These are phyloP conservation scores for Dryocosmus kuriphilus DNA, from an alignment of 2,888 invertebrate species.

Conservation along the genomic window DNA sequence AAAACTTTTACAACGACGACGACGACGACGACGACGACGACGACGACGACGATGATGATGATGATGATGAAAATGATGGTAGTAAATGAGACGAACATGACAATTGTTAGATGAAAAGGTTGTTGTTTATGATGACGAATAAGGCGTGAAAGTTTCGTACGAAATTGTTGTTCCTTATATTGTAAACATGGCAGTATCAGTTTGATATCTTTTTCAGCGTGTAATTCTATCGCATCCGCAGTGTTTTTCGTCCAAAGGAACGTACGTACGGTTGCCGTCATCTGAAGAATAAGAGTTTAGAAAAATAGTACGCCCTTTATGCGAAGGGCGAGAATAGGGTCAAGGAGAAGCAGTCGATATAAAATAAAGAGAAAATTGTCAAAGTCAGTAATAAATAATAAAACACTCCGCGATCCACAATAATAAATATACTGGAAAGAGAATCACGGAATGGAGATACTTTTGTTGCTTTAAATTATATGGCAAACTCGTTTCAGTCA, in stretches of 20 bases:
- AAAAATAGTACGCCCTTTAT: constrained; percentile 21
- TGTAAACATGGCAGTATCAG: constrained; percentile 73
- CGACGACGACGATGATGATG: constrained; percentile 34
- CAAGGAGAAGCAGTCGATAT: constrained; percentile 28
- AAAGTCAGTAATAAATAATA: constrained; percentile 37
- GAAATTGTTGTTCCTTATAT: constrained; percentile 68
- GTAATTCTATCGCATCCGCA: constrained; percentile 48
- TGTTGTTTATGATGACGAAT: constrained; percentile 45
- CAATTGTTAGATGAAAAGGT: constrained; percentile 44
- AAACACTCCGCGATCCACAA: constrained; percentile 13
- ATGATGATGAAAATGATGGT: constrained; percentile 45
- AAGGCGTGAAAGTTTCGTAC: constrained; percentile 65
- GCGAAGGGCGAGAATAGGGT: constrained; percentile 11
- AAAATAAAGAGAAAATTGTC: constrained; percentile 28
- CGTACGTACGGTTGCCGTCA: not conserved
- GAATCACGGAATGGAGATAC: constrained; percentile 59
- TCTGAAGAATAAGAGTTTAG: constrained; percentile 25
- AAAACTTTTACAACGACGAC: constrained; percentile 29
- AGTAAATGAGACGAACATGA: constrained; percentile 42
- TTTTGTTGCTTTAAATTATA: constrained; percentile 56
- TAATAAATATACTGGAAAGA: constrained; percentile 56
- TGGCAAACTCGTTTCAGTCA: constrained; percentile 65
- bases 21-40: constrained; percentile 2
- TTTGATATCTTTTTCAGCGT: constrained; percentile 67
- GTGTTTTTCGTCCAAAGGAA: constrained; percentile 43